Percentiles rank a stretch among this genome's conserved stretches.
phyloP scores from a whole-genome alignment of 1,140 invertebrate genomes.

The Lordiphosa clarofinis region DNA sequence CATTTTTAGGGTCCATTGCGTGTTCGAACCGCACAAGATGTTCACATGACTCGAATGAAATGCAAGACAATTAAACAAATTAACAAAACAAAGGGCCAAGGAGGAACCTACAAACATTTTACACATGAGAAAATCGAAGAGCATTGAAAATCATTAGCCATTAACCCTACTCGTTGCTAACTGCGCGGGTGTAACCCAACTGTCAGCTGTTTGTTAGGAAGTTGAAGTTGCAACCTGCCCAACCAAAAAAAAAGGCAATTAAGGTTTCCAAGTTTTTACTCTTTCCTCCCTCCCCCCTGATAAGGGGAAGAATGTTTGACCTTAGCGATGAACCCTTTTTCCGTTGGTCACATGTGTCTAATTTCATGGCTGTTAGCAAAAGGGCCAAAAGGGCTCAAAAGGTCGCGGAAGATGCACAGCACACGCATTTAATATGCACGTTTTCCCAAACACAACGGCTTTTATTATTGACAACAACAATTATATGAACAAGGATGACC shows the following conservation, averaged over 20 bases:
- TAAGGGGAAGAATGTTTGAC: conserved; percentile 52
- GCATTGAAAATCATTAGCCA: conserved; percentile 63
- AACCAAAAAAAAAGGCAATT: conserved; percentile 49
- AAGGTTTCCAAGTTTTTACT: conserved; percentile 70
- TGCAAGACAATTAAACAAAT: conserved; percentile 75
- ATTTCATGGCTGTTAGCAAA: conserved; percentile 73
- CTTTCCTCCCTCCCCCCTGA: too few relatives aligned
- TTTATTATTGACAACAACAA: conserved; percentile 66
- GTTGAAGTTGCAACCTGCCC: conserved; percentile 53
- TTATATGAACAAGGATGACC: conserved; percentile 46
- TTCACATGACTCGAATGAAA: conserved; percentile 68
- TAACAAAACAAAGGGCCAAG: conserved; percentile 47
- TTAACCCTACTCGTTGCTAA: conserved; percentile 42
- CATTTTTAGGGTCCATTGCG: conserved; percentile 70
- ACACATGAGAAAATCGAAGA: conserved; percentile 75
- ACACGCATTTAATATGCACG: conserved; percentile 64
- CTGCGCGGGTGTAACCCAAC: conserved; percentile 71
- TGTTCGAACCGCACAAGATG: conserved; percentile 65
- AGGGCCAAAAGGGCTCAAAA: conserved; percentile 58
- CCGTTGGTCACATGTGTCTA: conserved; percentile 66
- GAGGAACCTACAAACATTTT: conserved; percentile 50
- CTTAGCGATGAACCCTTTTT: conserved; percentile 53
- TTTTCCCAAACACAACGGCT: conserved; percentile 22
- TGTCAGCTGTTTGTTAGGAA: conserved; percentile 69
- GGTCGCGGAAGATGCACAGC: conserved; percentile 61